These are phyloP conservation scores for Protonibea diacanthus DNA, from an alignment of 2,797 vertebrate genomes.

Conservation along the genomic window DNA sequence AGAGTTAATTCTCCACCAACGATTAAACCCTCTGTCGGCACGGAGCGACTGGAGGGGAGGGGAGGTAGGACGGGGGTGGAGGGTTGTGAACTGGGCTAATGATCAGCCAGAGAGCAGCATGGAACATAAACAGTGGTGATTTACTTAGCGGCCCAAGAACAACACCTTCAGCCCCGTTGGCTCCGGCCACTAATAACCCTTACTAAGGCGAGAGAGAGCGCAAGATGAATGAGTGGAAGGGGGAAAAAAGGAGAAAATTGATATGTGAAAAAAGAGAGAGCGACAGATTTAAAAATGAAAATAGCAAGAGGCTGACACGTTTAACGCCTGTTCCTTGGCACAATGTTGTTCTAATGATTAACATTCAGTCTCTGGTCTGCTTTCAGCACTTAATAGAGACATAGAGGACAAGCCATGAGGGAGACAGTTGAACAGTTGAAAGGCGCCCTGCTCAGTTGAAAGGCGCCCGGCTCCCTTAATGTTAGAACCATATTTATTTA, in stretches of 20 bases:
- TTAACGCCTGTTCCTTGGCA: slow-evolving; percentile 36
- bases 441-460: slow-evolving; percentile 27
- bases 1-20: slow-evolving; percentile 62
- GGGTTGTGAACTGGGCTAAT: slow-evolving; percentile 55
- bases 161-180: slow-evolving; percentile 58
- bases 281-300: slow-evolving; percentile 49
- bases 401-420: slow-evolving; percentile 56
- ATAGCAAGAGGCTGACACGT: slow-evolving; percentile 50
- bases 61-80: slow-evolving; percentile 11
- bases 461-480: slow-evolving; percentile 16
- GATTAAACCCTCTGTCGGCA: slow-evolving; percentile 49
- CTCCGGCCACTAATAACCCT: slow-evolving; percentile 55
- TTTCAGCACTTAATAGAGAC: slow-evolving; percentile 61
- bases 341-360: slow-evolving; percentile 66
- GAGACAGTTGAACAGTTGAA: slow-evolving; percentile 43
- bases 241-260: slow-evolving; percentile 12
- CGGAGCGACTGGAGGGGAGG: neutral
- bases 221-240: slow-evolving; percentile 10
- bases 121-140: slow-evolving; percentile 75
- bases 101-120: slow-evolving; percentile 59
- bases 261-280: slow-evolving; percentile 14
- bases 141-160: slow-evolving; percentile 68
- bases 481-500: slow-evolving; percentile 59
- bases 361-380: slow-evolving; percentile 49
- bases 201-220: neutral